Evolutionary conservation across 2,113 vertebrate species (phyloP).

Genomic region (Turdus rufiventris): DNA sequence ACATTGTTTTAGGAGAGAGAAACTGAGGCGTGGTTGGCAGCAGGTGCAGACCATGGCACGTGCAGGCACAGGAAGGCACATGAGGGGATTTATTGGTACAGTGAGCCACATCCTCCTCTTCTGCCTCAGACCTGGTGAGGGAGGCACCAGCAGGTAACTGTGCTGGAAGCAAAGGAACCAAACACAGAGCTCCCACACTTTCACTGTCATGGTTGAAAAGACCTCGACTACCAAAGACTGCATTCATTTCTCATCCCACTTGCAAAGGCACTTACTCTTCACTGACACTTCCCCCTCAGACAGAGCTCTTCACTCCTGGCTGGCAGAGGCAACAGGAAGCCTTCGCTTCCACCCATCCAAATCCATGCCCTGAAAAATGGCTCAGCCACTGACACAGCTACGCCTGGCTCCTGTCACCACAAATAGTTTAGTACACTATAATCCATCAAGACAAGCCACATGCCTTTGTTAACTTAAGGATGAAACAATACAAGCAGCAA

Average conservation of each 20-base stretch:
- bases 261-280: not conserved
- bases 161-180: not conserved
- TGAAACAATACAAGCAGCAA: not conserved
- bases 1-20: not conserved
- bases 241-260: not conserved
- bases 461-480: not conserved
- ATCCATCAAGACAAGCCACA: not conserved
- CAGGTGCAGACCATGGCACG: accelerated
- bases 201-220: not conserved
- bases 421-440: not conserved
- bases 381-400: not conserved
- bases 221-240: not conserved
- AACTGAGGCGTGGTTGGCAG: not conserved
- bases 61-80: not conserved
- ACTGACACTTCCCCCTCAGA: not conserved
- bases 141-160: not conserved
- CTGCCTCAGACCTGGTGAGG: not conserved
- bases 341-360: not conserved
- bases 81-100: not conserved
- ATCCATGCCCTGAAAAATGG: not conserved
- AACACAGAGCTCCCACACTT: not conserved
- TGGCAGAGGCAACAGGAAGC: not conserved
- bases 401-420: not conserved
- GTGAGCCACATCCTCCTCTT: not conserved
- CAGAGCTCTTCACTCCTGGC: not conserved